Evolutionary conservation across 53 echinoderm and acorn worm species (phyloP).

Genomic region (Antedon mediterranea): DNA sequence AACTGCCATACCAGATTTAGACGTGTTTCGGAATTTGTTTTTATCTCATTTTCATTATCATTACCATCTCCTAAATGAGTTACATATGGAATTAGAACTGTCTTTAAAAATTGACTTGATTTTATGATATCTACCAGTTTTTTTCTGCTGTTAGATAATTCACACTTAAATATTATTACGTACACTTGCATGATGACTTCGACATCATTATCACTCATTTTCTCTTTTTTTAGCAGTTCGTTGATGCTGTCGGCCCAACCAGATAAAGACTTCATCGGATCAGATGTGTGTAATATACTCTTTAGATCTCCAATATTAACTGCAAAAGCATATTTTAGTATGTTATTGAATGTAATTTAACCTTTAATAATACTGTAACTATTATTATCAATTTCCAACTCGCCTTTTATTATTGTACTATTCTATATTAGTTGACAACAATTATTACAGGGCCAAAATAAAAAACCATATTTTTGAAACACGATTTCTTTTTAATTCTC

Average conservation of each 20-base stretch:
- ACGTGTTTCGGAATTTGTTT: slow-evolving; percentile 22
- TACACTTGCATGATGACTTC: slow-evolving; percentile 35
- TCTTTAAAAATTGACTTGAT: slow-evolving; percentile 32
- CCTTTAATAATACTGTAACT: too few species aligned
- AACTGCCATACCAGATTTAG: slow-evolving; percentile 23
- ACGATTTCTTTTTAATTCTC: too few species aligned
- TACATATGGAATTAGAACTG: slow-evolving; percentile 32
- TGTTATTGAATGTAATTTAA: too few species aligned
- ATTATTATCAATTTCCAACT: too few species aligned
- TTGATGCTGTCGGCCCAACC: slow-evolving; percentile 33
- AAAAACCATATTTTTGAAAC: too few species aligned
- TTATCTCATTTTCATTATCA: background rate
- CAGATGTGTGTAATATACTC: background rate
- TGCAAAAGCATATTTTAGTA: too few species aligned
- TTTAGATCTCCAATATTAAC: background rate
- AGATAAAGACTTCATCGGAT: slow-evolving; percentile 27
- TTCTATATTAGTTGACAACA: too few species aligned
- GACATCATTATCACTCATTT: slow-evolving; percentile 50
- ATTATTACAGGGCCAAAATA: too few species aligned
- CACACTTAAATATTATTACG: slow-evolving; percentile 35
- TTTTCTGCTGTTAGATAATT: slow-evolving; percentile 16
- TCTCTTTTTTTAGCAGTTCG: slow-evolving; percentile 33
- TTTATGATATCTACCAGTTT: slow-evolving; percentile 24
- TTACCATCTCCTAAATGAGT: slow-evolving; percentile 26
- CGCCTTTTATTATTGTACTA: too few species aligned